Evolutionary conservation across 2,888 invertebrate species (phyloP).

Genomic region (Cistogaster globosa): DNA sequence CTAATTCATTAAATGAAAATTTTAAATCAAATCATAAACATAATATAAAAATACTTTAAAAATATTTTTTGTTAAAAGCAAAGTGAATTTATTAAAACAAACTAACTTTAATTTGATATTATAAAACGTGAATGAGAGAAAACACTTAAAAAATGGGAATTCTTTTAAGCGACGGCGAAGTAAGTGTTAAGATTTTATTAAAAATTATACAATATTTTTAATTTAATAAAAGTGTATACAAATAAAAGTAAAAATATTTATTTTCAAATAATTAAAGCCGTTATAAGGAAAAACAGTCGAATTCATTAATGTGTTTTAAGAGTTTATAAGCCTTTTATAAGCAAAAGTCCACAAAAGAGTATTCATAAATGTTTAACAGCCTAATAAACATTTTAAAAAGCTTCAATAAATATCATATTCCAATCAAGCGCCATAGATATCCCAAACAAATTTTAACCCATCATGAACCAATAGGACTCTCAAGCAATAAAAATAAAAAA

Average conservation of each 20-base stretch:
- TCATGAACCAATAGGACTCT: no score
- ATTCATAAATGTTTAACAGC: no score
- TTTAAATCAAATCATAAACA: neutral
- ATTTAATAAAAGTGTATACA: neutral
- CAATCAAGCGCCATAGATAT: no score
- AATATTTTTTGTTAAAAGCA: conserved; percentile 20
- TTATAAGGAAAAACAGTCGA: no score
- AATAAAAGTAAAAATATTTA: neutral
- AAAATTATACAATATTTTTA: neutral
- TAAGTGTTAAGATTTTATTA: conserved; percentile 73
- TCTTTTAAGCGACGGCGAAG: conserved; percentile 80
- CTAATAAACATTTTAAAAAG: no score
- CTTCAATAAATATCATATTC: no score
- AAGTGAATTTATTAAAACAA: conserved; percentile 14
- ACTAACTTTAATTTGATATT: conserved; percentile 14
- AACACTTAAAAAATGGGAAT: conserved; percentile 76
- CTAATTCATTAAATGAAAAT: neutral
- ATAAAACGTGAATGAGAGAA: conserved; percentile 16
- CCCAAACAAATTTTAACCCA: no score
- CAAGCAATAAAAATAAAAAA: no score
- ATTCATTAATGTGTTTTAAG: no score
- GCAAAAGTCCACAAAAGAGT: no score
- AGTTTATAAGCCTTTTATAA: no score
- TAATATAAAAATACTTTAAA: neutral
- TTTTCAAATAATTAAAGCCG: no score